Evolutionary conservation across 2,113 vertebrate species (phyloP).

Genomic region (Marmota flaviventris): DNA sequence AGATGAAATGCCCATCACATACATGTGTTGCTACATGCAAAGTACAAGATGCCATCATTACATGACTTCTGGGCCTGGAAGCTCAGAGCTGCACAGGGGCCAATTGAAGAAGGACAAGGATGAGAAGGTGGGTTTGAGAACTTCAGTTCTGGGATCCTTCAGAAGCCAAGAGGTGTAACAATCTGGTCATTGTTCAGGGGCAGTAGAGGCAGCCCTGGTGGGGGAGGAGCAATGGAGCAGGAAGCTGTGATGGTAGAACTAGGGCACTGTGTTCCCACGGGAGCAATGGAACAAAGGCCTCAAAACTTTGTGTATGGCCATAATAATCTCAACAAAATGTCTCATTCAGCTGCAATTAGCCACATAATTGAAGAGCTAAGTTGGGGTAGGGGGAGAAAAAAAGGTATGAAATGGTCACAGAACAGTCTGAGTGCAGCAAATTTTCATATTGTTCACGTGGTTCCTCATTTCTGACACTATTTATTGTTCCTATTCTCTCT

Average conservation of each 20-base stretch:
- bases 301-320: conserved; percentile 14
- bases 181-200: conserved; percentile 21
- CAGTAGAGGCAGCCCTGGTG: not conserved
- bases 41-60: accelerated
- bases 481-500: not conserved
- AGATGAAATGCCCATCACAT: not conserved
- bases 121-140: not conserved
- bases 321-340: conserved; percentile 49
- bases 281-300: conserved; percentile 65
- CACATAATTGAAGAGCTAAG: conserved; percentile 25
- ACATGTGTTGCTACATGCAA: not conserved
- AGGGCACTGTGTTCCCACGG: conserved; percentile 68
- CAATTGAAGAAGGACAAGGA: not conserved
- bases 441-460: not conserved
- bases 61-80: not conserved
- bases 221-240: not conserved
- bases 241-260: not conserved
- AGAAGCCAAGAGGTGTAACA: conserved; percentile 51
- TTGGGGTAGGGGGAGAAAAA: not conserved
- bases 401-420: conserved; percentile 71
- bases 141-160: not conserved
- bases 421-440: conserved; percentile 26
- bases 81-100: not conserved
- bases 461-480: conserved; percentile 27
- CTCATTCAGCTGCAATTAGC: conserved; percentile 71